Conservation (phyloP, 2,888 invertebrate species). For the Metalampra italica region DNA sequence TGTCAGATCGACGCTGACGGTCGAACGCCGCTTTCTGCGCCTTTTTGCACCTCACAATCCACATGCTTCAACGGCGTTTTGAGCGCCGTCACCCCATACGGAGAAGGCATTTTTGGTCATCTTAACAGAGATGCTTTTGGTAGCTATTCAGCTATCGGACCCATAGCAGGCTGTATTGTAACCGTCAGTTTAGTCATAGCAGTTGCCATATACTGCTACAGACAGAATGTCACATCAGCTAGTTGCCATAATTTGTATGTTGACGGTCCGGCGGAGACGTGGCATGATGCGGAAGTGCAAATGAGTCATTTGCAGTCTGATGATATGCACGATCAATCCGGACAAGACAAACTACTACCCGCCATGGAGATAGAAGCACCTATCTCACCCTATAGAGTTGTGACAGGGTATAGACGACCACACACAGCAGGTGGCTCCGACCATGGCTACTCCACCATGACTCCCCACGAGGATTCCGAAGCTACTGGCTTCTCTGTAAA, state of each 20-base stretch:
- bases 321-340: constrained; percentile 81
- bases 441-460: constrained; percentile 97
- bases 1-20: constrained; percentile 90
- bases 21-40: constrained; percentile 80
- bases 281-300: constrained; percentile 80
- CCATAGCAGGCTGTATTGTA: constrained; percentile 91
- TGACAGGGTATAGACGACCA: constrained; percentile 87
- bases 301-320: constrained; percentile 86
- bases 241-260: constrained; percentile 73
- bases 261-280: constrained; percentile 71
- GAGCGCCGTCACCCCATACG: constrained; percentile 89
- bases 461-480: constrained; percentile 93
- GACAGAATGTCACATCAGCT: constrained; percentile 79
- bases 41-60: constrained; percentile 89
- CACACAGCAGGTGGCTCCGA: constrained; percentile 90
- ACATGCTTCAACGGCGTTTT: constrained; percentile 92
- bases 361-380: constrained; percentile 81
- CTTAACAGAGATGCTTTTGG: constrained; percentile 65
- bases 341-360: constrained; percentile 82
- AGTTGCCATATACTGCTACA: constrained; percentile 90
- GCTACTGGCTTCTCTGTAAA: constrained; percentile 86
- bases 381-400: constrained; percentile 92
- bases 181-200: constrained; percentile 89
- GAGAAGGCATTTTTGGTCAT: constrained; percentile 81
- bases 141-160: constrained; percentile 88